phyloP scores from a whole-genome alignment of 1,140 invertebrate genomes.

The Trissolcus basalis region DNA sequence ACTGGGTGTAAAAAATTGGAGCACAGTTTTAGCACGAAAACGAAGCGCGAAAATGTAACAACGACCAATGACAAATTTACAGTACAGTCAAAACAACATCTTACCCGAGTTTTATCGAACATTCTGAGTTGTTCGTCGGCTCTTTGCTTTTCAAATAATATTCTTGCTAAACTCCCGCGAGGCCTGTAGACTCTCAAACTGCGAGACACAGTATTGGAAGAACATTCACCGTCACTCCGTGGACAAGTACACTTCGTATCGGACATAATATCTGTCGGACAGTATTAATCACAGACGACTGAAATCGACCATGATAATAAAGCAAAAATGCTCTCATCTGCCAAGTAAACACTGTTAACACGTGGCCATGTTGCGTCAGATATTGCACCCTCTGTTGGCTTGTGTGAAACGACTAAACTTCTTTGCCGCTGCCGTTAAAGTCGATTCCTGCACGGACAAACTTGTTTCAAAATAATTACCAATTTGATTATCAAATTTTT shows the following conservation, averaged over 20 bases:
- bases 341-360: conserved; percentile 67
- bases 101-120: conserved; percentile 82
- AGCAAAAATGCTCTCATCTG: conserved; percentile 12
- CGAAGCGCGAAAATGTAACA: no score
- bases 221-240: conserved; percentile 24
- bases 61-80: no score
- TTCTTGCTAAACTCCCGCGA: conserved; percentile 80
- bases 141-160: conserved; percentile 82
- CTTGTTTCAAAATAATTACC: neutral
- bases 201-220: conserved; percentile 31
- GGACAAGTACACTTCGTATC: conserved; percentile 62
- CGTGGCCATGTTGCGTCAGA: conserved; percentile 71
- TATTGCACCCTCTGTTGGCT: conserved; percentile 52
- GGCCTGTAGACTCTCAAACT: conserved; percentile 72
- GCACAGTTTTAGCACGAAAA: no score
- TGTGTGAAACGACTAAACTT: neutral
- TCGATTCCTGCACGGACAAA: conserved; percentile 30
- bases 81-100: conserved; percentile 46
- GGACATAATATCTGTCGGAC: conserved; percentile 14
- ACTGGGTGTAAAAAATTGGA: conserved; percentile 18
- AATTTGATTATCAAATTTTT: no score
- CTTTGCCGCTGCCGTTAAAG: conserved; percentile 52
- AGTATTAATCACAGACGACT: conserved; percentile 19
- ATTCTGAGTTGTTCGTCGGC: conserved; percentile 80
- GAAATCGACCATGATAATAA: neutral